Base-by-base conservation (phyloP, 2,113 vertebrate genomes). In the Petroica traversi region DNA sequence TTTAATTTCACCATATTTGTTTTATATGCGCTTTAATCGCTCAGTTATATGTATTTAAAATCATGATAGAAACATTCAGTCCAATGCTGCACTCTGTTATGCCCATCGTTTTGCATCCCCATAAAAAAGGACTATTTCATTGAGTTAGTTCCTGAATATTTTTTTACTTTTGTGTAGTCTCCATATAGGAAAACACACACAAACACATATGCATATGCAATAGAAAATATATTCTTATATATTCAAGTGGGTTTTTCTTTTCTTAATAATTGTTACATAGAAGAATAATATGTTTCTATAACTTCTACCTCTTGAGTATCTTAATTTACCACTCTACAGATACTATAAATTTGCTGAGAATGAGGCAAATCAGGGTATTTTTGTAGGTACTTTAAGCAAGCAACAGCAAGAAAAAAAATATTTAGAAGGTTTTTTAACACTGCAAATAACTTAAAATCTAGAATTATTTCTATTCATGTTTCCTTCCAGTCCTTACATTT, bases 331-430 rank as follows among this genome's bases (percentile, higher is more conserved):
- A 46, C 4, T 6, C 15, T 33, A 29, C 2, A 76, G 20, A 12
- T 20, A 40, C 7, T 41, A 12, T 12, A 23, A 75, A 4, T 48
- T 78, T 82, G 4, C n/a, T 75, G 12, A 71, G 10, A 71, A 38
- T 82, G 8, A 34, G 66, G 15, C 0, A 83, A 68, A 48, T 33
- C 5, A 8, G 4, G 2, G 5, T 36, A 20, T 31, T 79, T 88
- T 86, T 76, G 19, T 19, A 61, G 8, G 4, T 6, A 28, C 1
- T 18, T 76, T 34, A 73, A 69, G 11, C 4, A 85, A 79, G 61
- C 1, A 57, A 5, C 9, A 69, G 5, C 0, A 1, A 54, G 19
- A 5, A 38, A 33, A 88, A 75, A 59, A 57, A 25, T 1, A 61
- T 34, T 75, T 91, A 55, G 40, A 86, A 48, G 3, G 12, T 19